These are phyloP conservation scores for Artibeus jamaicensis DNA, from an alignment of 2,797 vertebrate species.

Conservation along the genomic window DNA sequence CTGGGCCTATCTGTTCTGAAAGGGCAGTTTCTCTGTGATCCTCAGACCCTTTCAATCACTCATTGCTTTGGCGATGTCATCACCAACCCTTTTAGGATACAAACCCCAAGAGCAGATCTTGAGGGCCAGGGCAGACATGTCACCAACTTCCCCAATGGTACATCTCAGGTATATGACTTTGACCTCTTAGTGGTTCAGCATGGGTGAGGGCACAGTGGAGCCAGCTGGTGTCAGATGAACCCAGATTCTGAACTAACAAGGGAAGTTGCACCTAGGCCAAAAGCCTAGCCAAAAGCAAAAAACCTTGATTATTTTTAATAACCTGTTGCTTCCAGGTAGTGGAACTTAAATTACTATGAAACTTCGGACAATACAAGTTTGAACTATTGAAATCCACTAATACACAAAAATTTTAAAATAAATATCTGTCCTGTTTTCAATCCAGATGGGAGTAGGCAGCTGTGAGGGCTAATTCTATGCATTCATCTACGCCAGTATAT, in stretches of 20 bases:
- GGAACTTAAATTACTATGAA: background rate
- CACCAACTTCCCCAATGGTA: background rate
- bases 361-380: background rate
- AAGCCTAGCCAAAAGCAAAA: background rate
- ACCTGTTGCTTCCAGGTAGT: background rate
- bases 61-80: background rate
- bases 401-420: background rate
- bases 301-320: background rate
- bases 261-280: background rate
- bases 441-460: background rate
- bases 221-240: background rate
- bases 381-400: background rate
- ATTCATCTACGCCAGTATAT: background rate
- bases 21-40: background rate
- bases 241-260: background rate
- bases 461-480: background rate
- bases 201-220: background rate
- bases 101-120: background rate
- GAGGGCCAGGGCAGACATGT: background rate
- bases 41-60: background rate
- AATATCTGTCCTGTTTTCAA: background rate
- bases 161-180: background rate
- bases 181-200: background rate
- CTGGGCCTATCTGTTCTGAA: background rate
- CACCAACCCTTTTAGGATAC: background rate